These are phyloP conservation scores for Drosophila varians DNA, from an alignment of 1,140 invertebrate genomes.

Conservation along the genomic window DNA sequence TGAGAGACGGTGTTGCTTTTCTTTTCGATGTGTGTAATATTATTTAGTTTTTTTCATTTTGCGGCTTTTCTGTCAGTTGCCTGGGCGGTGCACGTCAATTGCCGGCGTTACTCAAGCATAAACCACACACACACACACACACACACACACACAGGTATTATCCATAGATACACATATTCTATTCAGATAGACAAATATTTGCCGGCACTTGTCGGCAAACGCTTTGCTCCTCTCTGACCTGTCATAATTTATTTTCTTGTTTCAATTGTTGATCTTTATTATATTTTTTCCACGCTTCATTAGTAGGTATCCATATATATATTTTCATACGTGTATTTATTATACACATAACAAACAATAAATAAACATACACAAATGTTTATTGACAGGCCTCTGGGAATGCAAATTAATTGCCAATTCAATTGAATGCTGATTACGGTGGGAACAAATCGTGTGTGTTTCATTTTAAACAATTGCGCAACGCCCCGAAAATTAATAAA, in stretches of 20 bases:
- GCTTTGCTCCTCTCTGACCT: slow-evolving; percentile 54
- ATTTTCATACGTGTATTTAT: slow-evolving; percentile 34
- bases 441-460: slow-evolving; percentile 44
- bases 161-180: slow-evolving; percentile 25
- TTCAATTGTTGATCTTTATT: slow-evolving; percentile 44
- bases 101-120: slow-evolving; percentile 78
- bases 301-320: slow-evolving; percentile 17
- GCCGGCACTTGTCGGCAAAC: slow-evolving; percentile 72
- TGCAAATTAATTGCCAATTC: slow-evolving; percentile 63
- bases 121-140: slow-evolving; percentile 60
- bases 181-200: slow-evolving; percentile 71
- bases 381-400: slow-evolving; percentile 46
- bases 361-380: slow-evolving; percentile 61
- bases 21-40: slow-evolving; percentile 49
- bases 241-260: slow-evolving; percentile 51
- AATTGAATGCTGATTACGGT: slow-evolving; percentile 69
- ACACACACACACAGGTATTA: slow-evolving; percentile 49
- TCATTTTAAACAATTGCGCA: slow-evolving; percentile 55
- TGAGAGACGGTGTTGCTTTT: slow-evolving; percentile 60
- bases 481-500: slow-evolving; percentile 27
- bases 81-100: slow-evolving; percentile 67
- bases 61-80: slow-evolving; percentile 68
- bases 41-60: slow-evolving; percentile 65
- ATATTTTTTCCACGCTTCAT: slow-evolving; percentile 40
- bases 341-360: slow-evolving; percentile 48